A percentile compares a stretch with the other conserved stretches of the same genome.
Conservation (phyloP, 2,113 vertebrate genomes). For the Phylloscopus trochilus region DNA sequence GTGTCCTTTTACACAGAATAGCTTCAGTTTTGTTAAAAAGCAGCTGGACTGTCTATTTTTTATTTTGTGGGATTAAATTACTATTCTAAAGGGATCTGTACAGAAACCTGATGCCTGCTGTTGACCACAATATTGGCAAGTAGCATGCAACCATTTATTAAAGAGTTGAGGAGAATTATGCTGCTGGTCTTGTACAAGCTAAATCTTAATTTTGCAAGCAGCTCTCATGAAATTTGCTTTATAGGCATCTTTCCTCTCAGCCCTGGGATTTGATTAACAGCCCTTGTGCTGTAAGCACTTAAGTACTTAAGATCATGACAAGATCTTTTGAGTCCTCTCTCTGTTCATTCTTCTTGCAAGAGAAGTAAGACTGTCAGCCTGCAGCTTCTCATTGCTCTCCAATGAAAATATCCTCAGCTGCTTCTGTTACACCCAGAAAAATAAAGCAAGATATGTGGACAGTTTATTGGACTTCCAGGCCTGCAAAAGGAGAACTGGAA, state of each 20-base stretch:
- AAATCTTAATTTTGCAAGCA: background rate
- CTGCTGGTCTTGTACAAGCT: background rate
- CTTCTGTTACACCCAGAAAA: background rate
- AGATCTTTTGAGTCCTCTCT: background rate
- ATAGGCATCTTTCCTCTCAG: background rate
- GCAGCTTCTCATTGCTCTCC: background rate
- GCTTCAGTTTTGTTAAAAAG: background rate
- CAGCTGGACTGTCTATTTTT: background rate
- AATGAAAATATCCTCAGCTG: background rate
- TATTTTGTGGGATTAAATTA: conserved; percentile 32
- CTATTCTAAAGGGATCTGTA: background rate
- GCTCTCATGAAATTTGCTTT: background rate
- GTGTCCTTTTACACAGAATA: background rate
- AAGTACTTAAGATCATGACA: background rate
- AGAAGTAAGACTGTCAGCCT: background rate
- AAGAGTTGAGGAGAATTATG: background rate
- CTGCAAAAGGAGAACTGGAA: background rate
- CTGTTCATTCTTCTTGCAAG: background rate
- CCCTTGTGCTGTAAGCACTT: background rate
- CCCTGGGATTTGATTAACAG: conserved; percentile 17
- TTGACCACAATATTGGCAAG: conserved; percentile 3
- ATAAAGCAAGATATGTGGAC: background rate
- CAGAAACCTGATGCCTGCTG: background rate
- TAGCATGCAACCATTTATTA: background rate
- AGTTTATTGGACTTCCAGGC: background rate